Conservation (phyloP, 1,140 invertebrate species). For the Drosophila tani region DNA sequence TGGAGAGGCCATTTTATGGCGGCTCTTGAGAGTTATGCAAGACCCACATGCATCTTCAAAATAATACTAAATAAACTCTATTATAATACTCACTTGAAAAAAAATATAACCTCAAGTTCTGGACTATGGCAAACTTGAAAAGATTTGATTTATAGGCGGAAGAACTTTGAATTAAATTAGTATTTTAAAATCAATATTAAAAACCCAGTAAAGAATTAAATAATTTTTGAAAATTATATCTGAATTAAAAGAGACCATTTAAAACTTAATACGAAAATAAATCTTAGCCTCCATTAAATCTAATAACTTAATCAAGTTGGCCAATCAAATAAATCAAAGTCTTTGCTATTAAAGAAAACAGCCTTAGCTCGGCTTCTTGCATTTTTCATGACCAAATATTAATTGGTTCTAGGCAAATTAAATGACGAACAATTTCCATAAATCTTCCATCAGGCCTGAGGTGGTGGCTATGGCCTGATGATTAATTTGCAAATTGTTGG, state of each 20-base stretch:
- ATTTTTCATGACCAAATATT: slow-evolving; percentile 41
- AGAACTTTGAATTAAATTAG: not conserved
- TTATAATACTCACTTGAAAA: slow-evolving; percentile 16
- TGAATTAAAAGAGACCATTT: not conserved
- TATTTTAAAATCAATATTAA: not conserved
- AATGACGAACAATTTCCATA: slow-evolving; percentile 36
- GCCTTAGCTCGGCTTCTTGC: slow-evolving; percentile 23
- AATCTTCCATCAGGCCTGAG: slow-evolving; percentile 18
- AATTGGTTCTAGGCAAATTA: slow-evolving; percentile 57
- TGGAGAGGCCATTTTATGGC: slow-evolving; percentile 38
- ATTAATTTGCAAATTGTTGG: slow-evolving; percentile 57
- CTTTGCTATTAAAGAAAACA: slow-evolving; percentile 24
- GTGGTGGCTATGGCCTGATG: slow-evolving; percentile 21
- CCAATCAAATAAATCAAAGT: slow-evolving; percentile 28
- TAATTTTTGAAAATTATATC: not conserved
- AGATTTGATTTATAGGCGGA: not conserved
- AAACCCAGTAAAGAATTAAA: not conserved
- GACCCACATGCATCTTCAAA: slow-evolving; percentile 1
- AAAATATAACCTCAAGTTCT: not conserved
- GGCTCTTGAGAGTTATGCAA: slow-evolving; percentile 40
- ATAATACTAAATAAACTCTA: not conserved
- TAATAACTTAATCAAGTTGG: slow-evolving; percentile 41
- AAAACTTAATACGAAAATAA: not conserved
- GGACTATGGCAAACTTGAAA: not conserved
- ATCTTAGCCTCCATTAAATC: not conserved